A percentile compares a stretch with the other conserved stretches of the same genome.
Evolutionary conservation across 1,140 invertebrate species (phyloP).

Genomic region (Bilobella aurantiaca): DNA sequence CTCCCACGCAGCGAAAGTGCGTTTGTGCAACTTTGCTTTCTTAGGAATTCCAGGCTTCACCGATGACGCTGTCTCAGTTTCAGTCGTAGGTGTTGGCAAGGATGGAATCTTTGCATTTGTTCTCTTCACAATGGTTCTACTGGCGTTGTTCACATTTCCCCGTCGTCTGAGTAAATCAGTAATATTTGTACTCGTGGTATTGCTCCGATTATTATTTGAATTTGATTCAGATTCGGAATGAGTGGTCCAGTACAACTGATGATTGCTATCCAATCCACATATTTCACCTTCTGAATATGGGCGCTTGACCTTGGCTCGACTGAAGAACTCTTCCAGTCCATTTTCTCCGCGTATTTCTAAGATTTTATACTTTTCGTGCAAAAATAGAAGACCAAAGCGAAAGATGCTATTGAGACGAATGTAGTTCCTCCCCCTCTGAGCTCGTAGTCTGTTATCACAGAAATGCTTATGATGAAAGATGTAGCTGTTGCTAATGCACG

Average conservation of each 20-base stretch:
- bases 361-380: neutral
- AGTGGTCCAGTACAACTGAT: neutral
- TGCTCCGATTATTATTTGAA: too few relatives aligned
- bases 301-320: neutral
- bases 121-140: too few relatives aligned
- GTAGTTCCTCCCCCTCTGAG: neutral
- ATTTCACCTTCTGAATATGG: constrained; percentile 3
- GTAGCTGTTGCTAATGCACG: neutral
- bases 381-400: neutral
- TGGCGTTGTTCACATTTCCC: too few relatives aligned
- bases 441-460: neutral
- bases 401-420: neutral
- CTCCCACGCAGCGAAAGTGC: too few relatives aligned
- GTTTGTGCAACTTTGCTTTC: constrained; percentile 3
- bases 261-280: neutral
- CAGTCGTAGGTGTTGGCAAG: too few relatives aligned
- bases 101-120: too few relatives aligned
- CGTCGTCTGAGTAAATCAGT: too few relatives aligned
- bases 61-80: too few relatives aligned
- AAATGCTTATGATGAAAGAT: neutral
- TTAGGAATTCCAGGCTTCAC: too few relatives aligned
- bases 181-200: too few relatives aligned
- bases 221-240: too few relatives aligned
- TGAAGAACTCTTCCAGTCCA: neutral
- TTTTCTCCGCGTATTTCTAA: neutral